Evolutionary conservation across 2,113 vertebrate species (phyloP), one percentile per base, ranked within the genome.

Genomic region (Sturnira hondurensis): DNA sequence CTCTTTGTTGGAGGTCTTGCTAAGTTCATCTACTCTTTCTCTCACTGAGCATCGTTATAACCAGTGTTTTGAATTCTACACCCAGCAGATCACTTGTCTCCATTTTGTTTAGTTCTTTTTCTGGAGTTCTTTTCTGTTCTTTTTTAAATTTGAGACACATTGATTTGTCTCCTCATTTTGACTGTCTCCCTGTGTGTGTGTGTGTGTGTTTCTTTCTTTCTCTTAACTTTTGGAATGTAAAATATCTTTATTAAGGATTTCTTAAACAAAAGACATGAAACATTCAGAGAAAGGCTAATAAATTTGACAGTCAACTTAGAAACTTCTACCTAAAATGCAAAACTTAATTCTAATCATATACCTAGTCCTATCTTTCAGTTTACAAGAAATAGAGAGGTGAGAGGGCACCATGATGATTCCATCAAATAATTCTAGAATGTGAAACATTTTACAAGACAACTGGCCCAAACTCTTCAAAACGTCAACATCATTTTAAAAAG

Each of bases 201-300:
- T n/a, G 8, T 58, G 3, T 26, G 11, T 58, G 2, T 58, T 61
- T 28, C 58, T 61, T 61, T 52, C 50, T 61, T 28, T 61, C 26
- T 28, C 28, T 61, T 26, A 61, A 28, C 61, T 47, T 95, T 58
- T 26, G 58, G 56, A 63, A 81, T 92, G 89, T 36, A 84, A 41
- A 85, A 26, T 73, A 63, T 65, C 43, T 86, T 96, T 77, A 92
- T 91, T 95, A 96, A 54, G 33, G 31, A 58, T 80, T 88, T 81
- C 65, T 94, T 94, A 50, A 50, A 85, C 87, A 91, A 93, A 86
- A 88, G 61, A 50, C 50, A 68, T 31, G 63, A 85, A 85, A 95
- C 54, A 87, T 43, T 78, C 9, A 84, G 26, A 31, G 8, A 77
- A 95, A 61, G 17, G 5, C 24, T 58, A 67, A 86, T 90, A 80